These are phyloP conservation scores for Theocolax elegans DNA, from an alignment of 1,140 invertebrate genomes.

Conservation along the genomic window DNA sequence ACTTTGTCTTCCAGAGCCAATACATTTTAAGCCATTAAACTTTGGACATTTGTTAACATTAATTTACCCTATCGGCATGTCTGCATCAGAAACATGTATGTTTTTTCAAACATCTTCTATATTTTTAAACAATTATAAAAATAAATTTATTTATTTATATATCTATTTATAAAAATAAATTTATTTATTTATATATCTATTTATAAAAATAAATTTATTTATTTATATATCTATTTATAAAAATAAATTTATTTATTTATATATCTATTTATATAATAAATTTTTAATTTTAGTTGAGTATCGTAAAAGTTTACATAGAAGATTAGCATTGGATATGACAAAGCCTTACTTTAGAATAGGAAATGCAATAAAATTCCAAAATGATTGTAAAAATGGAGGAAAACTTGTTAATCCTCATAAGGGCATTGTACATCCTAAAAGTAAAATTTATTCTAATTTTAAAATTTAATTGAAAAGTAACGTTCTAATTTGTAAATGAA, in stretches of 20 bases:
- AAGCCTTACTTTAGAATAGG: conserved; percentile 78
- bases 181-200: no score
- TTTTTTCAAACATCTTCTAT: conserved; percentile 42
- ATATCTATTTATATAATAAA: not conserved
- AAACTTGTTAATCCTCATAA: conserved; percentile 82
- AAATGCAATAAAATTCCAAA: conserved; percentile 74
- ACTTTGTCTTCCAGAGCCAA: conserved; percentile 50
- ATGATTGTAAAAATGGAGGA: conserved; percentile 62
- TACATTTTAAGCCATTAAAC: conserved; percentile 68
- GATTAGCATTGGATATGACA: conserved; percentile 74
- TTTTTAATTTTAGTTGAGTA: conserved; percentile 69
- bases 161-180: no score
- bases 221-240: conserved; percentile 1
- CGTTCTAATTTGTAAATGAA: no score
- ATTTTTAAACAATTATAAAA: no score
- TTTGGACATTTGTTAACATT: conserved; percentile 82
- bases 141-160: no score
- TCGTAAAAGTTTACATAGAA: conserved; percentile 74
- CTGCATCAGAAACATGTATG: conserved; percentile 75
- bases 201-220: no score
- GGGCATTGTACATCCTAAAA: conserved; percentile 66
- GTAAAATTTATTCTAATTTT: conserved; percentile 54
- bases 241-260: conserved; percentile 11
- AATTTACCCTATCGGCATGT: conserved; percentile 73
- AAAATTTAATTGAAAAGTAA: not conserved